Evolutionary conservation across 2,888 invertebrate genomes (phyloP), one percentile per base, ranked within the genome.

Genomic region (Spicauda simplicius): DNA sequence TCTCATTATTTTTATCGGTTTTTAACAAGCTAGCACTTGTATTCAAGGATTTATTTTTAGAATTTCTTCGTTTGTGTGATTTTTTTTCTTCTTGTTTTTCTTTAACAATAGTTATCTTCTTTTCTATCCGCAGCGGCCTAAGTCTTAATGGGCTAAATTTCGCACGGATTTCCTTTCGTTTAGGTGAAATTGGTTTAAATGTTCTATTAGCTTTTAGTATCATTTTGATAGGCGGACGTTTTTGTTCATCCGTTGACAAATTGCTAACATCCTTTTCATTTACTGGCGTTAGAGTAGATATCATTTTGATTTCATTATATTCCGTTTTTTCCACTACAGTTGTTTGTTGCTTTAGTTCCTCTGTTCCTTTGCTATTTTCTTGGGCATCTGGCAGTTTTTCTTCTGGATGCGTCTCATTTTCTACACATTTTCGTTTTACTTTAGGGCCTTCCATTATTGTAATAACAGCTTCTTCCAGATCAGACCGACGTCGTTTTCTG

Each of bases 401-500:
- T 53, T 58, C 41, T 11, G 33, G 33, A 61, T 69, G 70, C 2
- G 75, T 69, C n/a, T 70, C 77, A 19, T 64, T 69, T 6, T 77
- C 79, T 0, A 78, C 41, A 48, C 80, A 80, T 67, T 74, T 83
- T 53, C 80, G 79, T 75, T 88, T 91, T 30, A 81, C 82, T 64
- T 68, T 74, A 11, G 72, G 76, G 18, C 70, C 75, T 18, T 85
- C 85, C 37, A 88, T 76, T 11, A 85, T 80, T 2, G 86, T 86
- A 18, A 86, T 74, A 4, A 83, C 76, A 0, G 86, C 83, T 72
- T 89, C 91, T 61, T 88, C 88, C 10, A 88, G 70, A 1, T 82
- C 79, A 0, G 92, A 91, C 0, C 85, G 81, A 2, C 90, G 85
- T n/a, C 92, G 85, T 75, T 91, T 92, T 72, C 85, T 85, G 3